A percentile compares a stretch with the other conserved stretches of the same genome.
These are phyloP conservation scores for Bubo scandiacus DNA, from an alignment of 2,113 vertebrate genomes.

Conservation along the genomic window DNA sequence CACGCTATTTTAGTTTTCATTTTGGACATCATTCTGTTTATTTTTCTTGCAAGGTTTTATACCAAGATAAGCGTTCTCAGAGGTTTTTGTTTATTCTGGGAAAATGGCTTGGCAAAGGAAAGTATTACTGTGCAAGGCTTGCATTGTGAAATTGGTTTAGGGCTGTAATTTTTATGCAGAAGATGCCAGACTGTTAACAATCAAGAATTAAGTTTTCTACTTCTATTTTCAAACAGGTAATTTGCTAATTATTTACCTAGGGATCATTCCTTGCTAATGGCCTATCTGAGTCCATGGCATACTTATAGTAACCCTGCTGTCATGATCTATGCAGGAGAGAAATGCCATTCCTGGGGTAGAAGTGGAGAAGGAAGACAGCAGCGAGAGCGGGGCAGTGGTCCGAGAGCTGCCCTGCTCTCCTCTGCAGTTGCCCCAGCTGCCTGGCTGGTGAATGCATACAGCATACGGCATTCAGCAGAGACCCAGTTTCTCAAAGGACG, in stretches of 20 bases:
- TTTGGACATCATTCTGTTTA: slow-evolving; percentile 33
- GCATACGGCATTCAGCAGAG: not conserved
- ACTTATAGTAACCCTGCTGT: not conserved
- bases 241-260: not conserved
- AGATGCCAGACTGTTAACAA: not conserved
- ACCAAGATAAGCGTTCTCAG: slow-evolving; percentile 44
- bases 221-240: not conserved
- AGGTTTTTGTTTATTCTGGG: slow-evolving; percentile 24
- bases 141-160: not conserved
- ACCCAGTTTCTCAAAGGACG: fast-evolving
- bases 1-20: slow-evolving; percentile 53
- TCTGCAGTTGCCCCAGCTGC: not conserved
- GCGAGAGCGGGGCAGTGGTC: not conserved
- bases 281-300: not conserved
- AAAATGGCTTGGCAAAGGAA: slow-evolving; percentile 26
- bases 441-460: fast-evolving
- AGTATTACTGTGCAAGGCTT: not conserved
- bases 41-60: slow-evolving; percentile 59
- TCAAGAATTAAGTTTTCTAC: not conserved
- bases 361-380: not conserved
- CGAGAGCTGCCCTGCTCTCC: not conserved
- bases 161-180: not conserved
- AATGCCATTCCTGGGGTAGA: not conserved
- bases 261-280: not conserved
- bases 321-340: not conserved